Percentiles rank a stretch among this genome's conserved stretches.
Conservation (phyloP, 2,888 invertebrate genomes). For the Tolmerus cingulatus region DNA sequence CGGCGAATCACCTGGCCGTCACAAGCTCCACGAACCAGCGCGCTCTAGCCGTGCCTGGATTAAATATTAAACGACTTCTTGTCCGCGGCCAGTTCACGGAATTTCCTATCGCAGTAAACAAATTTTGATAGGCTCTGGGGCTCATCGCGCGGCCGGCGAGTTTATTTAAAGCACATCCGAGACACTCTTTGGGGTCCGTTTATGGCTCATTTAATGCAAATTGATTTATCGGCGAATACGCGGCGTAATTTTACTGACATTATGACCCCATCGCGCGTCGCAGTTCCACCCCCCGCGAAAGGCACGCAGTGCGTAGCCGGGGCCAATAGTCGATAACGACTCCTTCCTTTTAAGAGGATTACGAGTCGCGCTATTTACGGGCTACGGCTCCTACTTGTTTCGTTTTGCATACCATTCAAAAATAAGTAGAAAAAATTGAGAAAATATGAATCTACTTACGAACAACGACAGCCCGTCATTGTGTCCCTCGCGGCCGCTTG, state of each 20-base stretch:
- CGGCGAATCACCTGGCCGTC: not conserved
- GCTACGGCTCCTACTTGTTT: slow-evolving; percentile 10
- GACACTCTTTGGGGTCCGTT: not conserved
- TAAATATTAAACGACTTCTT: not conserved
- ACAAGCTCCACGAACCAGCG: not conserved
- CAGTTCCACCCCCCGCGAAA: not conserved
- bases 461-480: slow-evolving; percentile 35
- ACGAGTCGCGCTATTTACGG: not conserved
- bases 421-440: not conserved
- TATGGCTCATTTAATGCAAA: slow-evolving; percentile 30
- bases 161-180: not conserved
- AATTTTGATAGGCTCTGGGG: not conserved
- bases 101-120: not conserved
- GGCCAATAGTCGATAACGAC: slow-evolving; percentile 21
- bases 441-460: slow-evolving; percentile 33
- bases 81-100: not conserved
- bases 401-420: slow-evolving; percentile 24
- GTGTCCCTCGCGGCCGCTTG: slow-evolving; percentile 6
- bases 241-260: not conserved
- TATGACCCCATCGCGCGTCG: not conserved
- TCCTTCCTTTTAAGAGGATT: slow-evolving; percentile 20
- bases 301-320: not conserved
- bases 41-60: not conserved
- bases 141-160: not conserved
- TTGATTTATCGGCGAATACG: slow-evolving; percentile 18